Percentiles rank a stretch among this genome's conserved stretches.
These are phyloP conservation scores for Danionella dracula DNA, from an alignment of 2,797 vertebrate genomes.

Conservation along the genomic window DNA sequence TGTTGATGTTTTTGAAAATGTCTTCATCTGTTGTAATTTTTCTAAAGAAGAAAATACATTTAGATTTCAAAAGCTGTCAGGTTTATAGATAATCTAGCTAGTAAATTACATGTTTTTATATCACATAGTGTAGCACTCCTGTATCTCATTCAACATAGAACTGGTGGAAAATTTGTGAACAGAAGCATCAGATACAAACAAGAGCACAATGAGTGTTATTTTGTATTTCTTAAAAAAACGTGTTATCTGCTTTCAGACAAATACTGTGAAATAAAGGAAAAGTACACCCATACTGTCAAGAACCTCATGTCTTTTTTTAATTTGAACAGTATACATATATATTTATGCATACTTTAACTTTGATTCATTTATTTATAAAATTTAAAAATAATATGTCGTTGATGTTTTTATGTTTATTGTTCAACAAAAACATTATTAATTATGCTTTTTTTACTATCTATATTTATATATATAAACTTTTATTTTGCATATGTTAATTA, in stretches of 20 bases:
- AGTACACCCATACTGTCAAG: constrained; percentile 64
- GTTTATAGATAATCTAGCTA: constrained; percentile 72
- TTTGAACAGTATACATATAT: too few relatives aligned
- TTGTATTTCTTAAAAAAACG: constrained; percentile 71
- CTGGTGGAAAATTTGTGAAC: constrained; percentile 66
- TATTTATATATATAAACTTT: too few relatives aligned
- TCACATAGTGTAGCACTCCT: constrained; percentile 81
- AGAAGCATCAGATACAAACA: constrained; percentile 70
- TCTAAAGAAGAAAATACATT: constrained; percentile 58
- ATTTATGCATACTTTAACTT: too few relatives aligned
- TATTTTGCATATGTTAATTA: too few relatives aligned
- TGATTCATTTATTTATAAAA: too few relatives aligned
- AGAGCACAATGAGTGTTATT: constrained; percentile 77
- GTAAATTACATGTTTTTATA: constrained; percentile 77
- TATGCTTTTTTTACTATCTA: too few relatives aligned
- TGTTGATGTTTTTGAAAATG: constrained; percentile 67
- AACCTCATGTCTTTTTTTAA: constrained; percentile 57
- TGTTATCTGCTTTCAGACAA: constrained; percentile 79
- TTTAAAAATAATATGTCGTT: too few relatives aligned
- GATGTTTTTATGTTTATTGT: too few relatives aligned
- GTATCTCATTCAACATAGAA: constrained; percentile 70
- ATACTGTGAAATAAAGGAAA: constrained; percentile 81
- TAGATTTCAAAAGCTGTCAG: constrained; percentile 69
- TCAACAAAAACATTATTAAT: too few relatives aligned
- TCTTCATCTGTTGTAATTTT: constrained; percentile 68